Conservation (phyloP, 2,797 vertebrate genomes). For the Nyctibius grandis region DNA sequence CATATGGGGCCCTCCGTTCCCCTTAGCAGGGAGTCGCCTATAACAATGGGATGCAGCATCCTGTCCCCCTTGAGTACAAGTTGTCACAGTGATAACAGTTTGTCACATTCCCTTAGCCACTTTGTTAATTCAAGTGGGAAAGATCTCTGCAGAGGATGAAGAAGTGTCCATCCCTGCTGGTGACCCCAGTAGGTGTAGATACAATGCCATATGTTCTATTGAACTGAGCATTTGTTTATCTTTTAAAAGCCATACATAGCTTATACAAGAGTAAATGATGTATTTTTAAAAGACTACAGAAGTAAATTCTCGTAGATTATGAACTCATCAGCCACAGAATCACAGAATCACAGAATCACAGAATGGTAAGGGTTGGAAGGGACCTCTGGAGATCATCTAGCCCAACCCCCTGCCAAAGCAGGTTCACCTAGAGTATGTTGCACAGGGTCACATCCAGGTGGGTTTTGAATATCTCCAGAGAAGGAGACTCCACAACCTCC, state of each 20-base stretch:
- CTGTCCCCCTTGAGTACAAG: not conserved
- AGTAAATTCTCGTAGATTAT: not conserved
- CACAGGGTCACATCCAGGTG: no score
- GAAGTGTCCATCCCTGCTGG: not conserved
- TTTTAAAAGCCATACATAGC: not conserved
- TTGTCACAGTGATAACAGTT: not conserved
- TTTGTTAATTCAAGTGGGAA: not conserved
- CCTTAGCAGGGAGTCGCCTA: no score
- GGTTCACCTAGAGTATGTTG: no score
- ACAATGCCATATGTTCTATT: not conserved
- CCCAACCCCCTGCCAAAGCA: no score
- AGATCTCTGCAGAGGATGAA: not conserved
- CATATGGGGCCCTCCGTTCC: no score
- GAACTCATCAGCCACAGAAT: not conserved
- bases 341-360: no score
- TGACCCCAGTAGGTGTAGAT: not conserved
- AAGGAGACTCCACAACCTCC: no score
- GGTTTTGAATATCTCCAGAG: no score
- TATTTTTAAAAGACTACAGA: not conserved
- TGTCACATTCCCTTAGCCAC: not conserved
- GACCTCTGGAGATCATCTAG: no score
- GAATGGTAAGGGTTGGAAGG: no score
- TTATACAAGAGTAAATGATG: not conserved
- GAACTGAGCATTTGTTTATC: not conserved
- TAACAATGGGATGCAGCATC: no score